Percentiles rank a stretch among this genome's conserved stretches.
Conservation (phyloP, 2,888 invertebrate species). For the Synergus umbraculus region DNA sequence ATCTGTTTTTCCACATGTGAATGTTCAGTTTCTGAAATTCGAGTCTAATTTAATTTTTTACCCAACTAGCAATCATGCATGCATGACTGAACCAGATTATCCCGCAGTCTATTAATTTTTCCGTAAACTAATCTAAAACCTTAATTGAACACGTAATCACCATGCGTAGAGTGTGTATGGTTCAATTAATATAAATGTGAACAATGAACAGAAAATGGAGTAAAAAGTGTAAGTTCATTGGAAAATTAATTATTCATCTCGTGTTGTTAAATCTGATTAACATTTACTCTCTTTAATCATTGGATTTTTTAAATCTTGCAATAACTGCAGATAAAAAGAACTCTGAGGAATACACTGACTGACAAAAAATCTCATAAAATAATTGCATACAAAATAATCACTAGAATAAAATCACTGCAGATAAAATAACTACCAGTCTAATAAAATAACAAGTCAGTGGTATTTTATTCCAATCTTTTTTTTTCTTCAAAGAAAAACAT, state of each 20-base stretch:
- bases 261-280: not conserved
- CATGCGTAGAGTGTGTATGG: not conserved
- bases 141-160: conserved; percentile 33
- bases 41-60: conserved; percentile 32
- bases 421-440: conserved; percentile 3
- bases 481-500: not conserved
- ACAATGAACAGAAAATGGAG: not conserved
- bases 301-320: not conserved
- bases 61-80: conserved; percentile 27
- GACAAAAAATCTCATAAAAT: not conserved
- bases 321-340: not conserved
- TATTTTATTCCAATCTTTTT: not conserved
- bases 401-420: not conserved
- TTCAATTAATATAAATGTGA: not conserved
- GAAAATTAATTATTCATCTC: conserved; percentile 33
- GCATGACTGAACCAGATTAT: conserved; percentile 29
- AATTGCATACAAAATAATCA: too few relatives aligned
- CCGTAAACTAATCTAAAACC: conserved; percentile 31
- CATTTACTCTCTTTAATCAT: not conserved
- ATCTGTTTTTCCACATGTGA: conserved; percentile 19
- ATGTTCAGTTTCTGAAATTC: conserved; percentile 10
- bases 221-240: conserved; percentile 7
- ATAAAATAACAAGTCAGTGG: not conserved
- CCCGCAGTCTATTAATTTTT: conserved; percentile 30
- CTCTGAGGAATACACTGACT: not conserved